These are phyloP conservation scores for Lasiurus cinereus DNA, from an alignment of 2,113 vertebrate species.

Conservation along the genomic window DNA sequence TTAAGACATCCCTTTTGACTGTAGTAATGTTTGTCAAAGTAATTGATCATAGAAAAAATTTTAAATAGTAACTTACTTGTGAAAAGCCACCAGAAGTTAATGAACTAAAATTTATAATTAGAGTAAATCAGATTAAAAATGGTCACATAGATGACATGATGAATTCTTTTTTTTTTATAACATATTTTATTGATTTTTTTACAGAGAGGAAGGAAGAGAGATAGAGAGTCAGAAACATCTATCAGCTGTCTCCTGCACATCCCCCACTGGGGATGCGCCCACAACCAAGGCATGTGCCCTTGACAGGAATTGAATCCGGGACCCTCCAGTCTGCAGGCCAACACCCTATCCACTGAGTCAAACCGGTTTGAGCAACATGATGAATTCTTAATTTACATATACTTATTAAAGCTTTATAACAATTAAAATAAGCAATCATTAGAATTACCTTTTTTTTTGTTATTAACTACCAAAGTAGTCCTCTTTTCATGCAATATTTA, in stretches of 20 bases:
- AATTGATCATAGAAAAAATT: background rate
- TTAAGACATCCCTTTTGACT: background rate
- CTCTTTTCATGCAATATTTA: background rate
- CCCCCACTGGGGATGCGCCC: no score
- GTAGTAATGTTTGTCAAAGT: background rate
- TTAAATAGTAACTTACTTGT: background rate
- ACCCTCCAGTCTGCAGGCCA: no score
- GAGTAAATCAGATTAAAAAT: constrained; percentile 14
- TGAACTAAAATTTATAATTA: background rate
- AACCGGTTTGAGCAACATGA: no score
- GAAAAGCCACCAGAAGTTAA: background rate
- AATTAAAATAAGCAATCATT: background rate
- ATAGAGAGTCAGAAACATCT: no score
- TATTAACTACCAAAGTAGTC: background rate
- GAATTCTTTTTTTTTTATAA: background rate
- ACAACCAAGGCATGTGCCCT: no score
- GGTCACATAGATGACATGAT: background rate
- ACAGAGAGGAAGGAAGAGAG: no score
- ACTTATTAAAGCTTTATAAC: background rate
- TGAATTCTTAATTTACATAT: background rate
- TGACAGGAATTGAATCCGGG: no score
- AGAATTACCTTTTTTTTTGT: background rate
- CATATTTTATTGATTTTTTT: no score
- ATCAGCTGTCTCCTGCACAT: no score
- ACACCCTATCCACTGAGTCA: no score